Evolutionary conservation across 2,888 invertebrate genomes (phyloP), one percentile per base, ranked within the genome.

Genomic region (Neoaliturus tenellus): DNA sequence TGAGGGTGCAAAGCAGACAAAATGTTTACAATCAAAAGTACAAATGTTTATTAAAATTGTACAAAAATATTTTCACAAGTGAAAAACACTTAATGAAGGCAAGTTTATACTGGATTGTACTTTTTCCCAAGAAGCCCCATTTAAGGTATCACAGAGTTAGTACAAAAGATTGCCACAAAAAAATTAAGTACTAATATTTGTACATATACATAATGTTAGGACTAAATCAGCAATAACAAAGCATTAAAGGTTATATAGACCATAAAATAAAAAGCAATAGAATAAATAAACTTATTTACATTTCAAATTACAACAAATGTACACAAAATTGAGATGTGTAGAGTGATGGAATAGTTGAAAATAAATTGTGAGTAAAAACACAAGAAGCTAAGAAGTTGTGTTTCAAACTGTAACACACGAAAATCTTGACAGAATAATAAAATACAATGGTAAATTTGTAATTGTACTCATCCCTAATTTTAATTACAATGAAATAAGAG

Each of bases 131-230:
- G 51, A 51, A 51, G 51, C 23, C 23, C 23, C n/a, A 23, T 51
- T 51, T 23, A 14, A 17, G 51, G 51, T 62, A 62, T 62, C 62
- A 62, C 28, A 62, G 28, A 28, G 17, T 62, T 62, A 14, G 62
- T 62, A 62, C 62, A 62, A 62, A 55, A 23, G 55, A 12, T 23
- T 20, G 51, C 55, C 20, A 48, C 14, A 48, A 48, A 8, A 55
- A 8, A 55, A 6, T 55, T 55, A 55, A 55, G 55, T 55, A 55
- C 31, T 62, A 51, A 51, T 51, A 51, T 51, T 51, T 51, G 51
- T 23, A 51, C 51, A 51, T 14, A 12, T 12, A 28, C n/a, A 51
- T 12, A 51, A 10, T 14, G n/a, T 55, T 8, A 48, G 4, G 14
- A 48, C 48, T 48, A 48, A 48, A 35, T 44, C 12, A 44, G 8